Base-by-base conservation (phyloP, 2,797 vertebrate species). In the Myotis myotis region DNA sequence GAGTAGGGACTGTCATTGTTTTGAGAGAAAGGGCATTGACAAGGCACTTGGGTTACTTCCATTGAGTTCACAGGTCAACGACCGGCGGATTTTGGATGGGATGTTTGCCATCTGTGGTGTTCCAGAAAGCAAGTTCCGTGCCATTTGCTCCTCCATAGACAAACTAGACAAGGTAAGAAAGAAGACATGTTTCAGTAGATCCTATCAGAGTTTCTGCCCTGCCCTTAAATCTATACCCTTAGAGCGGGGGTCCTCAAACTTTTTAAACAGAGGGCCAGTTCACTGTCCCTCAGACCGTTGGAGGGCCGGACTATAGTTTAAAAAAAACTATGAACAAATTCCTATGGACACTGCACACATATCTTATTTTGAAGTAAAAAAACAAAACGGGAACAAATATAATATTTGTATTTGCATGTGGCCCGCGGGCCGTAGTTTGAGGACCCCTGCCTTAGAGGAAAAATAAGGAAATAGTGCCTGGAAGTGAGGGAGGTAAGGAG, bases 71-170 rank as follows among this genome's bases (percentile, higher is more conserved):
- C 97, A 99, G 99, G 99, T 99, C 92, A 99, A 99, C 0, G 99
- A 99, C 97, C 98, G 99, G 71, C 98, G 99, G 71, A 99, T 99
- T 97, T 98, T 99, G 0, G 99, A 99, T 2, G 99, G 99, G 23
- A 99, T 99, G 98, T 99, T 99, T 96, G 98, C 99, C 0, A 98
- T 99, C 47, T 99, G 99, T 2, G 99, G 99, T 0, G 99, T 99
- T 96, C 99, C 99, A 0, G 98, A 99, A 10, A 98, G 98, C 97
- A 99, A 99, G 97, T 99, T 99, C 97, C 98, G 98, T 74, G 98
- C 98, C 0, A 99, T 99, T 97, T 99, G 99, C 97, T 99, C 99
- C 33, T 99, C 99, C 0, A 98, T 99, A 72, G 99, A 99, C 97
- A 99, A 99, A 97, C 98, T 99, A 97, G 99, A 99, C 97, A 99